Evolutionary conservation across 2,113 vertebrate species (phyloP), one percentile per base, ranked within the genome.

Genomic region (Poeciliopsis occidentalis): DNA sequence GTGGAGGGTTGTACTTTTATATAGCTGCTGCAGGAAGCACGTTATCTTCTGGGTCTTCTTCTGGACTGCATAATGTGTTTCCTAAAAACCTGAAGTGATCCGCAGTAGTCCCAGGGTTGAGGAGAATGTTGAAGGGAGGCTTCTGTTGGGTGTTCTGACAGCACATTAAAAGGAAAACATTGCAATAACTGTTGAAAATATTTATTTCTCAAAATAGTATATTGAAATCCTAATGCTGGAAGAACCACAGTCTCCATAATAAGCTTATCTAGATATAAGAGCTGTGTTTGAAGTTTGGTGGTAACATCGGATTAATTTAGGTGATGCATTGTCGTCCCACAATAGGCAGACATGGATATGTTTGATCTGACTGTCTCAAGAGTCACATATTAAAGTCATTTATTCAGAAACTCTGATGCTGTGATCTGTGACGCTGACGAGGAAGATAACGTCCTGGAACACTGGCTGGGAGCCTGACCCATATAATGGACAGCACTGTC

Each of bases 401-500:
- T 67, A 81, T 85, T 81, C 60, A 73, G 31, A 79, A 75, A 88
- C 78, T 37, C 10, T 37, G 34, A 37, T 37, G 34, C 34, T 37
- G 76, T 85, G 78, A 61, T 62, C 84, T 64, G 78, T 63, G 86
- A 78, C 77, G 71, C 3, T 79, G 63, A 73, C 67, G 64, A 24
- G 64, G 63, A 69, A 17, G 79, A 81, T 37, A 41, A 75, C 78
- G 75, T 85, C 84, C 90, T 88, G 90, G 84, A 88, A 67, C 31
- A 75, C 77, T 47, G 75, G 22, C 80, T 47, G 26, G 78, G 63
- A 81, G 69, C 10, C 85, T 85, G 83, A 88, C 86, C 87, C 83
- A 91, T 75, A 88, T 90, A 83, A 85, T 79, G 73, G 74, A 86
- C 71, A 64, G 44, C 62, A 74, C 60, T 30, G 39, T 82, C 69